These are phyloP conservation scores for Drosophila bocki DNA, from an alignment of 1,140 invertebrate species.

Conservation along the genomic window DNA sequence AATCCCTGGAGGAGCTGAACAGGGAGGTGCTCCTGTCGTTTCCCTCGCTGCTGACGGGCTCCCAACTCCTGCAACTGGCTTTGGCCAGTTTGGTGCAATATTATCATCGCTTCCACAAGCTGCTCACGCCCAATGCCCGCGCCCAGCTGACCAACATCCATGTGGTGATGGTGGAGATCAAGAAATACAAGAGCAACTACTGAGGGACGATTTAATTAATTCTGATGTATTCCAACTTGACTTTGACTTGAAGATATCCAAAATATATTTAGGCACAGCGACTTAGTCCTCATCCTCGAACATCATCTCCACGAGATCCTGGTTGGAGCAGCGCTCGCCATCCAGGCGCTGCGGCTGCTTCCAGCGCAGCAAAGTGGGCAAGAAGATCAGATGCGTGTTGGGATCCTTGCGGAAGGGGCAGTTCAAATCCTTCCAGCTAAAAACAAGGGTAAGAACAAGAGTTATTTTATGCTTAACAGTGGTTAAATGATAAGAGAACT, in stretches of 20 bases:
- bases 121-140: slow-evolving; percentile 94
- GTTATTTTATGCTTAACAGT: slow-evolving; percentile 27
- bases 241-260: slow-evolving; percentile 41
- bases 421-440: slow-evolving; percentile 90
- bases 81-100: slow-evolving; percentile 98
- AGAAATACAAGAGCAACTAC: slow-evolving; percentile 98
- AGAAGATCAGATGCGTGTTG: slow-evolving; percentile 88
- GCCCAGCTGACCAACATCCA: slow-evolving; percentile 98
- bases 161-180: slow-evolving; percentile 99
- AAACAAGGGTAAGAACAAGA: slow-evolving; percentile 7
- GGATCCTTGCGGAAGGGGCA: slow-evolving; percentile 91
- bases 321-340: slow-evolving; percentile 89
- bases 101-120: slow-evolving; percentile 98
- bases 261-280: slow-evolving; percentile 26
- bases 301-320: slow-evolving; percentile 87
- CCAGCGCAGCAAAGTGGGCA: slow-evolving; percentile 91
- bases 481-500: slow-evolving; percentile 16
- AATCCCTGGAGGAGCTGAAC: slow-evolving; percentile 97
- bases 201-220: slow-evolving; percentile 75
- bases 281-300: slow-evolving; percentile 80
- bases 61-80: slow-evolving; percentile 96
- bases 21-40: slow-evolving; percentile 97
- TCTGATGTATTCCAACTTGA: slow-evolving; percentile 36
- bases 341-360: slow-evolving; percentile 90
- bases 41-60: slow-evolving; percentile 97